These are phyloP conservation scores for Dendropsophus ebraccatus DNA, from an alignment of 2,113 vertebrate species.

Conservation along the genomic window DNA sequence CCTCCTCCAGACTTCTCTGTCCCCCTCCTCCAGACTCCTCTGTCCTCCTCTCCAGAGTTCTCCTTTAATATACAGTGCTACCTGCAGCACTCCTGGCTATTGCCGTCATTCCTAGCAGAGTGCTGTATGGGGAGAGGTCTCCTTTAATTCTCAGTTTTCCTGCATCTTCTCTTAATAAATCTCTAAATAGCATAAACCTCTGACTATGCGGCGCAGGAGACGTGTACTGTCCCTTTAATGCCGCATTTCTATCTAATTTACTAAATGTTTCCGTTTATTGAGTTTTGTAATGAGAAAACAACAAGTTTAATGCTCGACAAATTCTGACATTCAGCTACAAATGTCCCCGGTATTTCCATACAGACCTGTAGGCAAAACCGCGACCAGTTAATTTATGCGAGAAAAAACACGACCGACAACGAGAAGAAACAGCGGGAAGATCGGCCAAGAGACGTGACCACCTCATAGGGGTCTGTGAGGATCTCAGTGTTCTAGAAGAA, in stretches of 20 bases:
- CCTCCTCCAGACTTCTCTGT: too few relatives aligned
- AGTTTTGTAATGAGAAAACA: slow-evolving; percentile 76
- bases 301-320: slow-evolving; percentile 78
- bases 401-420: slow-evolving; percentile 56
- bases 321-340: slow-evolving; percentile 78
- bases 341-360: slow-evolving; percentile 72
- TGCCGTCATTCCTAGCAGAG: too few relatives aligned
- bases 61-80: too few relatives aligned
- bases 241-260: slow-evolving; percentile 2
- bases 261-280: slow-evolving; percentile 70
- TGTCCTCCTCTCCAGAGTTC: too few relatives aligned
- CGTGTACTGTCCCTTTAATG: background rate
- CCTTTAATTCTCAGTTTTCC: background rate
- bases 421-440: background rate
- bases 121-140: too few relatives aligned
- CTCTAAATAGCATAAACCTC: background rate
- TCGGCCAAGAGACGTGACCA: too few relatives aligned
- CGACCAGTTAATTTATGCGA: slow-evolving; percentile 73
- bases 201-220: background rate
- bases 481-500: background rate
- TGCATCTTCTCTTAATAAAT: background rate
- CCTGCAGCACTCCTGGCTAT: too few relatives aligned
- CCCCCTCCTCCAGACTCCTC: too few relatives aligned
- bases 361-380: slow-evolving; percentile 73
- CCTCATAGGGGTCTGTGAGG: background rate